Evolutionary conservation across 2,888 invertebrate species (phyloP).

Genomic region (Disparrhopalites patrizii): DNA sequence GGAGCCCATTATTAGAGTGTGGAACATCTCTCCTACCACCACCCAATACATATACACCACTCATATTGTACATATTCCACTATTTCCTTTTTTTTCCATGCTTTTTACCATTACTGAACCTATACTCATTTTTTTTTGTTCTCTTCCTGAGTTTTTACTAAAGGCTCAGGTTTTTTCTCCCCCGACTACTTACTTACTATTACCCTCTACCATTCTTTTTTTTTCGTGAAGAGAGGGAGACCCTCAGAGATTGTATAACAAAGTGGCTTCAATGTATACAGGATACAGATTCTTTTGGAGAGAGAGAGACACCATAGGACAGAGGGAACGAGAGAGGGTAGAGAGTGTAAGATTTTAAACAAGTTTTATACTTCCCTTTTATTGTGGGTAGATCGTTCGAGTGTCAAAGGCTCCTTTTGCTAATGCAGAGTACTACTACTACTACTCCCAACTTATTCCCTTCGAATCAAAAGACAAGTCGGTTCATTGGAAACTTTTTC

Average conservation of each 20-base stretch:
- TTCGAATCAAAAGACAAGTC: conserved; percentile 24
- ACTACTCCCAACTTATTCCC: too few relatives aligned
- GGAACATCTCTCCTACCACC: background rate
- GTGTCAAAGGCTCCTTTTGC: conserved; percentile 26
- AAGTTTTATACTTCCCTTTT: background rate
- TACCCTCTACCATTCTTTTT: too few relatives aligned
- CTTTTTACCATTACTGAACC: background rate
- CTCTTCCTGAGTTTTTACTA: background rate
- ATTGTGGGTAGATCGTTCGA: too few relatives aligned
- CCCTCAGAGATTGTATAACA: too few relatives aligned
- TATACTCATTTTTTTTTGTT: background rate
- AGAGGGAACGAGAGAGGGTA: background rate
- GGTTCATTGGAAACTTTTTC: conserved; percentile 26
- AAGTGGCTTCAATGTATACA: too few relatives aligned
- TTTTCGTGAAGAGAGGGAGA: too few relatives aligned
- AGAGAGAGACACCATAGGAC: background rate
- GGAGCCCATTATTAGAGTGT: background rate
- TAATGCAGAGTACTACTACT: conserved; percentile 19
- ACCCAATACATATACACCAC: too few relatives aligned
- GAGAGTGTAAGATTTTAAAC: background rate
- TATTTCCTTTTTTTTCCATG: background rate
- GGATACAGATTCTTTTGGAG: background rate
- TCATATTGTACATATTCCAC: too few relatives aligned
- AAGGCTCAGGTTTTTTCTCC: background rate
- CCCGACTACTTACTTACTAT: background rate